Conservation (phyloP, 2,113 vertebrate species). For the Castor canadensis region DNA sequence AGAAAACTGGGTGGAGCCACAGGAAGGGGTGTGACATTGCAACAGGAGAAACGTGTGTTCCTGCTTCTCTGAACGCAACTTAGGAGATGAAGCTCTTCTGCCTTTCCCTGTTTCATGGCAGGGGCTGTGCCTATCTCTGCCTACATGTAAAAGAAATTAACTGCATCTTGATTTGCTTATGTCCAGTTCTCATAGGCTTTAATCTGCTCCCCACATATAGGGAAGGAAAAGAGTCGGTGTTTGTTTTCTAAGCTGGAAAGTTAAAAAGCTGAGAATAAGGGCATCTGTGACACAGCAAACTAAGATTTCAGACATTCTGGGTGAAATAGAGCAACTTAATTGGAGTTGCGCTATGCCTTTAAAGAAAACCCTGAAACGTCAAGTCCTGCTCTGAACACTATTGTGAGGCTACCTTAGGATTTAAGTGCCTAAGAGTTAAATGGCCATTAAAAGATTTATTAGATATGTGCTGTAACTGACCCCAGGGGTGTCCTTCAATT, state of each 20-base stretch:
- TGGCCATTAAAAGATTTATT: constrained; percentile 66
- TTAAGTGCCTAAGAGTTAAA: constrained; percentile 53
- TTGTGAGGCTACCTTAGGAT: not conserved
- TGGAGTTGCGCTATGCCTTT: not conserved
- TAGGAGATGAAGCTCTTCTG: too few relatives aligned
- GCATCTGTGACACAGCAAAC: not conserved
- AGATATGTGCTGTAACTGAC: constrained; percentile 49
- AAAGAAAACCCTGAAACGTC: constrained; percentile 19
- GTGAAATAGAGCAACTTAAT: not conserved
- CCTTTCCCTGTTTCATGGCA: too few relatives aligned
- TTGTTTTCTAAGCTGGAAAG: not conserved
- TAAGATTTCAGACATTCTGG: not conserved
- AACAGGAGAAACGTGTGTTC: too few relatives aligned
- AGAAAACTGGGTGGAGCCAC: too few relatives aligned
- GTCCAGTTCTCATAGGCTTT: too few relatives aligned
- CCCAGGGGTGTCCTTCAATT: constrained; percentile 54
- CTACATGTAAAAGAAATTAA: too few relatives aligned
- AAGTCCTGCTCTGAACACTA: constrained; percentile 8
- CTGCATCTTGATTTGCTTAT: too few relatives aligned
- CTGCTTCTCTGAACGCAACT: too few relatives aligned
- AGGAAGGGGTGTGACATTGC: too few relatives aligned
- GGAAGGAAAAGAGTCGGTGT: not conserved
- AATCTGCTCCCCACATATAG: too few relatives aligned
- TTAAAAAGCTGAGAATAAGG: not conserved
- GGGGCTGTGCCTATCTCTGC: too few relatives aligned